Evolutionary conservation across 2,888 invertebrate genomes (phyloP).

Genomic region (Sabellastarte sp.): DNA sequence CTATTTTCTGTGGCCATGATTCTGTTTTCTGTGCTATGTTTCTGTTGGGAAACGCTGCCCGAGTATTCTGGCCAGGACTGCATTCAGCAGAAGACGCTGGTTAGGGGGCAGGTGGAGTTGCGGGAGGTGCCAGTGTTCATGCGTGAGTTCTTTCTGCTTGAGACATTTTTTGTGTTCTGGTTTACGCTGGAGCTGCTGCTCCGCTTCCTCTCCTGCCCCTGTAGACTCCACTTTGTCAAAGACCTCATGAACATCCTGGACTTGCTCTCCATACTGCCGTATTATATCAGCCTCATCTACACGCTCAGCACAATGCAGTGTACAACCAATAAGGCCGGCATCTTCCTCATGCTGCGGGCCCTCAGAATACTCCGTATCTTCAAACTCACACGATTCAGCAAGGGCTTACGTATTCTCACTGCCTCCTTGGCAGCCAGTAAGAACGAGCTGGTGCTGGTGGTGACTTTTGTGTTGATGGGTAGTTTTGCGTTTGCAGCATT

Average conservation of each 20-base stretch:
- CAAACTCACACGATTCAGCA: slow-evolving; percentile 49
- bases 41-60: slow-evolving; percentile 62
- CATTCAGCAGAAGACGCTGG: not conserved
- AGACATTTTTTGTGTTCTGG: slow-evolving; percentile 52
- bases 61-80: slow-evolving; percentile 40
- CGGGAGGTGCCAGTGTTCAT: slow-evolving; percentile 29
- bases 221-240: slow-evolving; percentile 38
- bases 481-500: not conserved
- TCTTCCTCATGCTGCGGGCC: slow-evolving; percentile 39
- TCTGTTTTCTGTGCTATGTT: slow-evolving; percentile 57
- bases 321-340: slow-evolving; percentile 31
- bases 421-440: slow-evolving; percentile 30
- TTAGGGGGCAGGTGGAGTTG: not conserved
- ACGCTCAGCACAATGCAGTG: slow-evolving; percentile 32
- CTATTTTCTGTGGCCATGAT: slow-evolving; percentile 59
- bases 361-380: slow-evolving; percentile 47
- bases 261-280: slow-evolving; percentile 48
- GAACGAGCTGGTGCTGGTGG: slow-evolving; percentile 18
- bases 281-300: slow-evolving; percentile 46
- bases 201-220: slow-evolving; percentile 41
- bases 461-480: not conserved
- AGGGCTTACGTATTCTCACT: slow-evolving; percentile 16
- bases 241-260: slow-evolving; percentile 49
- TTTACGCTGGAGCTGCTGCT: slow-evolving; percentile 51
- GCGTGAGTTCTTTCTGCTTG: slow-evolving; percentile 49